These are phyloP conservation scores for Micromussa lordhowensis DNA, from an alignment of 92 coral and sea anemone species.

Conservation along the genomic window DNA sequence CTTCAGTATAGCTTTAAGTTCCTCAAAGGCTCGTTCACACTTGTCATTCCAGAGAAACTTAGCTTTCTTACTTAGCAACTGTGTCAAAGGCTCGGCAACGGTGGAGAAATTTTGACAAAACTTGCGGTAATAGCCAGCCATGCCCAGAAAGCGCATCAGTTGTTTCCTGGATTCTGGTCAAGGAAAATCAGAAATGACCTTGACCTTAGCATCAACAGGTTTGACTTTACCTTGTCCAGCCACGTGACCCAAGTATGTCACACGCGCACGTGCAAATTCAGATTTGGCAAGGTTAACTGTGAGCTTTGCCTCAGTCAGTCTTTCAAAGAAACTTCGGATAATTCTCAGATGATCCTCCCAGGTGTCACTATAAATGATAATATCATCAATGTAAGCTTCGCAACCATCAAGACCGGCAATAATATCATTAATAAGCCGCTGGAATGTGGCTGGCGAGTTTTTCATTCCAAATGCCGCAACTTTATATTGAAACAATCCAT, in stretches of 20 bases:
- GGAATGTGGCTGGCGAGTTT: conserved; percentile 62
- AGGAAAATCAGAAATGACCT: conserved; percentile 46
- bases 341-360: conserved; percentile 61
- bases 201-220: conserved; percentile 48
- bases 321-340: conserved; percentile 39
- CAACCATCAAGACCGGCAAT: conserved; percentile 53
- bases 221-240: conserved; percentile 61
- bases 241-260: conserved; percentile 63
- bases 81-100: conserved; percentile 55
- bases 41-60: conserved; percentile 56
- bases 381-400: conserved; percentile 70
- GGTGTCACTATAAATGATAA: conserved; percentile 50
- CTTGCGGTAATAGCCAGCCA: conserved; percentile 70
- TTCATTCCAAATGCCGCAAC: conserved; percentile 67
- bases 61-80: conserved; percentile 34
- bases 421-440: conserved; percentile 49
- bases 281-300: conserved; percentile 51
- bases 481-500: conserved; percentile 59
- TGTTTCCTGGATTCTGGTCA: conserved; percentile 42
- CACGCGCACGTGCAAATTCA: conserved; percentile 49
- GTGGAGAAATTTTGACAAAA: conserved; percentile 61
- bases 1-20: conserved; percentile 51
- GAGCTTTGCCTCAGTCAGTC: conserved; percentile 50
- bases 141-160: conserved; percentile 70
- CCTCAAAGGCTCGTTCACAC: conserved; percentile 62